Conservation (phyloP, 37 sponge, comb jelly and placozoan genomes). For the Mnemiopsis leidyi region DNA sequence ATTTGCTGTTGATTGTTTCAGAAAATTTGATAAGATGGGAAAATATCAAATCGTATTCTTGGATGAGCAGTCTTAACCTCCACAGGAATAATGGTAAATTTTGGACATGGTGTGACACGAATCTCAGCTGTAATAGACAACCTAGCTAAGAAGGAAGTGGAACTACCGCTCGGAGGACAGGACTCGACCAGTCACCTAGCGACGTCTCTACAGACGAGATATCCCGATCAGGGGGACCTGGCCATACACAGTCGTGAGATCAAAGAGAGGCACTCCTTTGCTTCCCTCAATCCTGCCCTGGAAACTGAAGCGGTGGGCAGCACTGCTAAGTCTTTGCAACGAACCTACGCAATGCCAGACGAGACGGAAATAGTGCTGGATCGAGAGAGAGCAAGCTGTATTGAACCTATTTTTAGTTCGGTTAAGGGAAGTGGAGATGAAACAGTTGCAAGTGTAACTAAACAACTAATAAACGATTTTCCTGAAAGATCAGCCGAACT, state of each 20-base stretch:
- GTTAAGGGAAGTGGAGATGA: neutral
- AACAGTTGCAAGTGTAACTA: neutral
- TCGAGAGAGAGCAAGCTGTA: neutral
- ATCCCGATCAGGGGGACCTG: neutral
- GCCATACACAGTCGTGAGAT: neutral
- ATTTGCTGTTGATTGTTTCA: no score
- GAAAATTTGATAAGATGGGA: no score
- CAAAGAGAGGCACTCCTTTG: constrained; percentile 23
- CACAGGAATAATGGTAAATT: neutral
- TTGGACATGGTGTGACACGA: constrained; percentile 15
- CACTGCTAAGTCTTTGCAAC: neutral
- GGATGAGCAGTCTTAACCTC: no score
- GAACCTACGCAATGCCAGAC: neutral
- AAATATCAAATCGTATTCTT: no score
- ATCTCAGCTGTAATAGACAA: constrained; percentile 36
- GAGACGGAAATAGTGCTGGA: neutral
- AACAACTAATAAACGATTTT: neutral
- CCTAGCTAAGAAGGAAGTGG: neutral
- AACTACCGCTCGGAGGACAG: neutral
- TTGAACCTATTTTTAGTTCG: neutral
- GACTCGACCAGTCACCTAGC: neutral
- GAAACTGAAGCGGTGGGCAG: neutral
- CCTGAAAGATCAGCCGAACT: neutral
- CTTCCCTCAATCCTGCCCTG: neutral
- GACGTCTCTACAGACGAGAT: neutral